Evolutionary conservation across 2,113 vertebrate genomes (phyloP).

Genomic region (Hippocampus mohnikei): DNA sequence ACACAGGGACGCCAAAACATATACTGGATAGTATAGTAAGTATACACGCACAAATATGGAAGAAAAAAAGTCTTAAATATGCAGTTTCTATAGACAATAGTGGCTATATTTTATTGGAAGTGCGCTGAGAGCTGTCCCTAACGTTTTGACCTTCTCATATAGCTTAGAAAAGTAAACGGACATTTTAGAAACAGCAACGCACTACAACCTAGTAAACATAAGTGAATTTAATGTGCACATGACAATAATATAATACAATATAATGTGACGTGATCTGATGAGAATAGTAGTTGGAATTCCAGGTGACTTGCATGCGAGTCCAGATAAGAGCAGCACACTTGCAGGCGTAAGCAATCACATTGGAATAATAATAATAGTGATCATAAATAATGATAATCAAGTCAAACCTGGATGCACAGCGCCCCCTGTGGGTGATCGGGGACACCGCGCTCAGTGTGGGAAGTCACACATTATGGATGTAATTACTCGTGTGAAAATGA

Average conservation of each 20-base stretch:
- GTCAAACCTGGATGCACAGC: conserved; percentile 64
- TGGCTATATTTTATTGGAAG: not conserved
- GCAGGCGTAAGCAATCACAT: conserved; percentile 58
- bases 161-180: not conserved
- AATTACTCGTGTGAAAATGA: not conserved
- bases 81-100: not conserved
- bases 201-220: not conserved
- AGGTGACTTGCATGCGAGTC: conserved; percentile 68
- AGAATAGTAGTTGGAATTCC: conserved; percentile 4
- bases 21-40: too few species aligned
- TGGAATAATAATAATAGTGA: conserved; percentile 30
- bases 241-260: not conserved
- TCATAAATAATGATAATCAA: conserved; percentile 37
- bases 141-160: not conserved
- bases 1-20: not conserved
- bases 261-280: not conserved
- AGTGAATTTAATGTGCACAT: not conserved
- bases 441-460: not conserved
- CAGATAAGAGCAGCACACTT: conserved; percentile 71
- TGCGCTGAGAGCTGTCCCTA: not conserved
- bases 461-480: not conserved
- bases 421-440: conserved; percentile 61
- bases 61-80: not conserved
- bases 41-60: not conserved
- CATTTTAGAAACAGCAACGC: not conserved